phyloP scores from a whole-genome alignment of 2,888 invertebrate species.

The Mythimna vitellina region DNA sequence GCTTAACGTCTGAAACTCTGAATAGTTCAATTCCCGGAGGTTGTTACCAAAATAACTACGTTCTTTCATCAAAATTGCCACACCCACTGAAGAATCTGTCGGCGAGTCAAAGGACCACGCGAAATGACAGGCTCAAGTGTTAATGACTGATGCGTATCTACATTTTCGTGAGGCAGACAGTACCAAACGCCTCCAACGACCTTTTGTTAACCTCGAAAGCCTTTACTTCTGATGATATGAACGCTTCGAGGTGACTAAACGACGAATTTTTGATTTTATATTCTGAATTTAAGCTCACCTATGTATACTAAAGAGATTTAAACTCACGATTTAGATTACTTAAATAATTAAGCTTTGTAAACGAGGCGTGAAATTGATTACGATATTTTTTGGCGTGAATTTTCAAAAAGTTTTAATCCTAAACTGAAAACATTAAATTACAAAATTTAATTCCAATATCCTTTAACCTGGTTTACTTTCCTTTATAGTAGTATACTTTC shows the following conservation, averaged over 20 bases:
- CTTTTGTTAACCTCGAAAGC: slow-evolving; percentile 66
- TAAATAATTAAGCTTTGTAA: slow-evolving; percentile 34
- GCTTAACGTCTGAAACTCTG: slow-evolving; percentile 60
- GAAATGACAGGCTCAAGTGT: slow-evolving; percentile 71
- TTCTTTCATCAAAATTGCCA: slow-evolving; percentile 75
- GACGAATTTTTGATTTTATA: slow-evolving; percentile 40
- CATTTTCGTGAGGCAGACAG: slow-evolving; percentile 74
- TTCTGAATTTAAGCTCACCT: slow-evolving; percentile 29
- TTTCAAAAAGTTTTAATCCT: slow-evolving; percentile 10
- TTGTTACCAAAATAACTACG: slow-evolving; percentile 73
- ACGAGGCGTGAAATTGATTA: slow-evolving; percentile 44
- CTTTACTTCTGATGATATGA: slow-evolving; percentile 54
- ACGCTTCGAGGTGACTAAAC: slow-evolving; percentile 46
- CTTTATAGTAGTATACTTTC: slow-evolving; percentile 21
- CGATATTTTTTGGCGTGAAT: neutral
- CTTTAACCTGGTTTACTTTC: too few species aligned
- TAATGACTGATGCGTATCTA: slow-evolving; percentile 78
- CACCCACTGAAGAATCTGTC: slow-evolving; percentile 64
- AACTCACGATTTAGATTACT: slow-evolving; percentile 32
- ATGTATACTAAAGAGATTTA: slow-evolving; percentile 20
- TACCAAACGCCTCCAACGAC: slow-evolving; percentile 56
- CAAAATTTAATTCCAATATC: slow-evolving; percentile 40
- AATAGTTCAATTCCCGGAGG: slow-evolving; percentile 70
- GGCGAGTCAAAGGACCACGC: slow-evolving; percentile 73
- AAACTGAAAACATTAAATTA: slow-evolving; percentile 12